Evolutionary conservation across 2,888 invertebrate genomes (phyloP).

Genomic region (Falcaria lacertinaria): DNA sequence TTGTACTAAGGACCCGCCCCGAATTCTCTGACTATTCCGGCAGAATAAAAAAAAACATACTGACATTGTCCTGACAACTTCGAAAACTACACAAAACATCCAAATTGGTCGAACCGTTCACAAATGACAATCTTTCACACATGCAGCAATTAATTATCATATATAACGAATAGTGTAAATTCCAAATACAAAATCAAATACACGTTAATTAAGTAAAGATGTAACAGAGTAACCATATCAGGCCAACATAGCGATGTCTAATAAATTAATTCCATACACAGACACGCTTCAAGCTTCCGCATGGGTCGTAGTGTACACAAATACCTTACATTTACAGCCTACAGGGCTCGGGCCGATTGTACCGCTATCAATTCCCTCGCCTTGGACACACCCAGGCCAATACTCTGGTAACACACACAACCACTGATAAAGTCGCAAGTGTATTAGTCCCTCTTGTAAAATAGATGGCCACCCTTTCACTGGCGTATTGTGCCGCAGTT

Average conservation of each 20-base stretch:
- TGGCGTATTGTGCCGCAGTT: conserved; percentile 54
- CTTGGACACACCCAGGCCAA: conserved; percentile 71
- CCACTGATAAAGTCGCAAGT: conserved; percentile 34
- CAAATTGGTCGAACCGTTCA: too few species aligned
- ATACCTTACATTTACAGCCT: conserved; percentile 33
- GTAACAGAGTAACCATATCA: neutral
- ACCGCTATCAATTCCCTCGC: conserved; percentile 57
- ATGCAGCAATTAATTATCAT: neutral
- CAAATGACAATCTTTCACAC: too few species aligned
- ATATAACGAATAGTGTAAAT: too few species aligned
- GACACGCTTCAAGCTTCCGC: conserved; percentile 25
- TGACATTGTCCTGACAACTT: too few species aligned
- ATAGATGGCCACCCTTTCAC: conserved; percentile 76
- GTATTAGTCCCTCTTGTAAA: conserved; percentile 56
- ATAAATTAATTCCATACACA: conserved; percentile 22
- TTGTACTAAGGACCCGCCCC: too few species aligned
- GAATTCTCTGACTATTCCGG: too few species aligned
- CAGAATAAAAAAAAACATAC: too few species aligned
- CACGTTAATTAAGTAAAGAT: neutral
- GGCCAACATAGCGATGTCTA: conserved; percentile 8
- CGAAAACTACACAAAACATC: too few species aligned
- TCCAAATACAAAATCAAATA: neutral
- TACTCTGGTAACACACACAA: conserved; percentile 41
- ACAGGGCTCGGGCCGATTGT: conserved; percentile 33
- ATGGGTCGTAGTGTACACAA: conserved; percentile 26